Evolutionary conservation across 2,113 vertebrate species (phyloP).

Genomic region (Erythrocebus patas): DNA sequence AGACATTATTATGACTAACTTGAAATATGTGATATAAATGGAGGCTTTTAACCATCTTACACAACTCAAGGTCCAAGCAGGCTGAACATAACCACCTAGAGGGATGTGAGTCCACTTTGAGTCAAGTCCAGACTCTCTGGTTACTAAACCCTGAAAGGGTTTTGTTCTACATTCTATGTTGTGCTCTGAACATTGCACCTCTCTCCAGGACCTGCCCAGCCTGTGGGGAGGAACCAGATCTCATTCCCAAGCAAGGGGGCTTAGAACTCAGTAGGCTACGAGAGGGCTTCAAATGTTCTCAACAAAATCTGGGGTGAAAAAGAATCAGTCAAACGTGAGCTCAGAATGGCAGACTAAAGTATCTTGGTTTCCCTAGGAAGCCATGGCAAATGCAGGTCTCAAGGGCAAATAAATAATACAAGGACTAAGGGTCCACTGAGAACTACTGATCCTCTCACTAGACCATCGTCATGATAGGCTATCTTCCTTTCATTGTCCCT

Average conservation of each 20-base stretch:
- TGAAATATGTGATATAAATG: not conserved
- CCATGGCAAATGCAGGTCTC: not conserved
- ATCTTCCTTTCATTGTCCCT: not conserved
- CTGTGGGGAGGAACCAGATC: not conserved
- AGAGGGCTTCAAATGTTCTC: not conserved
- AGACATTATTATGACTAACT: not conserved
- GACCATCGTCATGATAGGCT: not conserved
- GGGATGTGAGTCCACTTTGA: not conserved
- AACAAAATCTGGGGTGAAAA: not conserved
- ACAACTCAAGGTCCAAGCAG: not conserved
- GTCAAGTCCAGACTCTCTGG: not conserved
- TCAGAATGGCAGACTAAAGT: not conserved
- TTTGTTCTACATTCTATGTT: not conserved
- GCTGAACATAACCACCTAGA: fast-evolving
- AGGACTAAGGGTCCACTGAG: not conserved
- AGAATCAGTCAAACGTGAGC: not conserved
- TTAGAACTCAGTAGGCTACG: too few relatives aligned
- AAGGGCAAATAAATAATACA: not conserved
- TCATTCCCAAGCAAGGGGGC: not conserved
- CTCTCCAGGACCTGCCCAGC: not conserved
- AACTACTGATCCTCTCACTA: not conserved
- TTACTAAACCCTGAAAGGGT: not conserved
- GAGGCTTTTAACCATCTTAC: not conserved
- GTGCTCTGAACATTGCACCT: not conserved
- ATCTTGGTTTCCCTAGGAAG: not conserved